A percentile compares a stretch with the other conserved stretches of the same genome.
Evolutionary conservation across 2,888 invertebrate species (phyloP).

Genomic region (Gandaritis pyraliata): DNA sequence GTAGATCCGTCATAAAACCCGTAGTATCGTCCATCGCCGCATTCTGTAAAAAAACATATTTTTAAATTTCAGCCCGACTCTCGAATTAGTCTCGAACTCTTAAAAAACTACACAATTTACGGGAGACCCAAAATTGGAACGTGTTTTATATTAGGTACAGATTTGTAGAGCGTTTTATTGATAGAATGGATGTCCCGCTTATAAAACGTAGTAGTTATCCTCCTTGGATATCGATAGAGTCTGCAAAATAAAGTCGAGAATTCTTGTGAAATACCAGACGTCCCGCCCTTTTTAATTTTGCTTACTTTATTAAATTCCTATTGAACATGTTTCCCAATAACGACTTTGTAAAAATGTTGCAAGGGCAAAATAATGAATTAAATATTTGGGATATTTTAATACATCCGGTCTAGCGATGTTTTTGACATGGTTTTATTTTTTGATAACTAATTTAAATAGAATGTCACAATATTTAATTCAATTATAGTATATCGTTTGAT

Average conservation of each 20-base stretch:
- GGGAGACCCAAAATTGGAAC: too few relatives aligned
- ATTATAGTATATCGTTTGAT: neutral
- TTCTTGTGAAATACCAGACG: conserved; percentile 38
- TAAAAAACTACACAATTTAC: too few relatives aligned
- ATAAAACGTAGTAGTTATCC: too few relatives aligned
- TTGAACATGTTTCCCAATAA: conserved; percentile 42
- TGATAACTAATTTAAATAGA: neutral
- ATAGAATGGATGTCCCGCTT: too few relatives aligned
- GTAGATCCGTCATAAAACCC: conserved; percentile 95
- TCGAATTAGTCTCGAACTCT: too few relatives aligned
- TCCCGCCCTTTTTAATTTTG: conserved; percentile 45
- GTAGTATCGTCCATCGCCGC: conserved; percentile 94
- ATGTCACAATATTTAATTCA: neutral
- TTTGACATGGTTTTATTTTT: conserved; percentile 17
- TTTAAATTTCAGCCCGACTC: too few relatives aligned
- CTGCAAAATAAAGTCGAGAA: conserved; percentile 15
- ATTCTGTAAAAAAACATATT: conserved; percentile 83
- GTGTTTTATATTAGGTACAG: too few relatives aligned
- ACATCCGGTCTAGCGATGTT: conserved; percentile 32
- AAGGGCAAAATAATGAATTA: conserved; percentile 38
- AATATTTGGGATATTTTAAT: conserved; percentile 38
- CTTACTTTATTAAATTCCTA: conserved; percentile 46
- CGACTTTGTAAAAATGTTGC: conserved; percentile 39
- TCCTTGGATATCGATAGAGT: neutral
- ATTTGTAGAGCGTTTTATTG: too few relatives aligned